Percentiles rank a stretch among this genome's conserved stretches.
These are phyloP conservation scores for Procavia capensis DNA, from an alignment of 2,113 vertebrate species.

Conservation along the genomic window DNA sequence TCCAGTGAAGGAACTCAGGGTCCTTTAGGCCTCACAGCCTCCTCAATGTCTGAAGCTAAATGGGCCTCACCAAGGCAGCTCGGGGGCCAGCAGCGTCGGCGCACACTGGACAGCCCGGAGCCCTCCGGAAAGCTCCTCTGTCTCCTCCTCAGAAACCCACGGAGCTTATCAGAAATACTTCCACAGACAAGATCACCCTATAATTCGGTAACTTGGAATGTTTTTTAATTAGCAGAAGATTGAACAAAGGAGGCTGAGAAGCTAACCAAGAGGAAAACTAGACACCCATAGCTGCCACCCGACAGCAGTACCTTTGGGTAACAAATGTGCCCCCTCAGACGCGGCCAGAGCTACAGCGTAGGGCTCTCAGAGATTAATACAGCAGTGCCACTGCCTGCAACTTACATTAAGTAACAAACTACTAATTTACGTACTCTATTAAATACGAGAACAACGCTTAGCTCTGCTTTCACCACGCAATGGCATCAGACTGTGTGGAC, in stretches of 20 bases:
- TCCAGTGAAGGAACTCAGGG: constrained; percentile 87
- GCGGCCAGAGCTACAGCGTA: not conserved
- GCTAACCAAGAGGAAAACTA: not conserved
- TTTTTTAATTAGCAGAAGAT: constrained; percentile 64
- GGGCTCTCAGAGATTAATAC: not conserved
- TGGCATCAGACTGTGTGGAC: no score
- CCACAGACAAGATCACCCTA: constrained; percentile 84
- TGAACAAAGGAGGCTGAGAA: not conserved
- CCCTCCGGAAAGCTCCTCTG: constrained; percentile 87
- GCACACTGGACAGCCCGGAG: constrained; percentile 87
- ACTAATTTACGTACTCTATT: not conserved
- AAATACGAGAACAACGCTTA: not conserved
- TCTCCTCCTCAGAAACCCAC: constrained; percentile 90
- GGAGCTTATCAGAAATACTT: constrained; percentile 88
- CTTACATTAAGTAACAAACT: not conserved
- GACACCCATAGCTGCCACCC: not conserved
- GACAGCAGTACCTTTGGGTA: not conserved
- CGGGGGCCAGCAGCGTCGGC: constrained; percentile 87
- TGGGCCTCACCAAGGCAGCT: constrained; percentile 87
- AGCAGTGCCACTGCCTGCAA: not conserved
- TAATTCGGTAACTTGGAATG: constrained; percentile 91
- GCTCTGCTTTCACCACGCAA: no score
- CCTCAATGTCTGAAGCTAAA: constrained; percentile 89
- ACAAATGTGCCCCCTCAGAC: not conserved
- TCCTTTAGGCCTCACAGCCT: constrained; percentile 88